Evolutionary conservation across 2,888 invertebrate species (phyloP), one percentile per base, ranked within the genome.

Genomic region (Syritta pipiens): DNA sequence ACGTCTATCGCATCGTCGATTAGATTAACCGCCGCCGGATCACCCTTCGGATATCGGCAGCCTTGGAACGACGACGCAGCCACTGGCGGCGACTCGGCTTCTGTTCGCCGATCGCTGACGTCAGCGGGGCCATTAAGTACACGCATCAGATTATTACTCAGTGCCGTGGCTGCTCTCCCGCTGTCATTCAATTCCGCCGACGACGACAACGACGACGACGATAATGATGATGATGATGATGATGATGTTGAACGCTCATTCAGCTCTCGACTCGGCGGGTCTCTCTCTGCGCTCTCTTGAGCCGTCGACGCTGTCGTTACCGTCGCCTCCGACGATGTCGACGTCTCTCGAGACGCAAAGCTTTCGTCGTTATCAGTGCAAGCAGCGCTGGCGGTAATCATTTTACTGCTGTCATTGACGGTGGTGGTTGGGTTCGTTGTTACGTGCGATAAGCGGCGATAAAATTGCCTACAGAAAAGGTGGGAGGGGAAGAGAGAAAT

Each of bases 381-480:
- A 46, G 62, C 28, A 24, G 24, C 42, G 53, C 46, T 37, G 40
- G 26, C 57, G 62, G 10, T 62, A 24, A 55, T 53, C 35, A 26
- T 55, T 57, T 63, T 63, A 24, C 10, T 48, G 24, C 9, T 48
- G 37, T 40, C 63, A 63, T 55, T 63, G 72, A 46, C 53, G 51
- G 24, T 44, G 17, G 6, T n/a, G 44, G 2, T 14, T 6, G 14
- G 44, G 7, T 32, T 40, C 20, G 48, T 37, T 28, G 37, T 7
- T 59, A 48, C 48, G 63, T 57, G 59, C 48, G 63, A 72, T 63
- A 63, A 71, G 57, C 44, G 71, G 55, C 49, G 72, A 72, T 72
- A 63, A 55, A 72, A 72, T 49, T 72, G 63, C 40, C 72, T 72
- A 57, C 55, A 57, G 26, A 55, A 35, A 40, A n/a, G n/a, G n/a